These are phyloP conservation scores for Ephydatia muelleri DNA, from an alignment of 37 sponge, comb jelly and placozoan genomes.

Conservation along the genomic window DNA sequence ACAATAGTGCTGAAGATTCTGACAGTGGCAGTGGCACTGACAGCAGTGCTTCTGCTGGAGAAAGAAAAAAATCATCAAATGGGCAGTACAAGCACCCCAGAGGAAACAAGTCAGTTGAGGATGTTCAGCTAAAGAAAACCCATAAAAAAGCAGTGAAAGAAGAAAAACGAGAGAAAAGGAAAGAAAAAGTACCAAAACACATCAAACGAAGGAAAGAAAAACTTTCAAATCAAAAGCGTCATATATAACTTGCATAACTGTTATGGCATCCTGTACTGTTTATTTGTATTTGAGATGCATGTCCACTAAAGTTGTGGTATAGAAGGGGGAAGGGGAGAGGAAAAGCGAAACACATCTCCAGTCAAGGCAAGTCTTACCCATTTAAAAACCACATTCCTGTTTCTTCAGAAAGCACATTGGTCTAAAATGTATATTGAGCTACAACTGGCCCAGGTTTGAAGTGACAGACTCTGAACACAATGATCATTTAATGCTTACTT, in stretches of 20 bases:
- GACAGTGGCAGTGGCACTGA: not conserved
- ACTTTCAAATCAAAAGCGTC: constrained; percentile 24
- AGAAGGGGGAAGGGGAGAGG: not conserved
- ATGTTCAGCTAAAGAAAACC: constrained; percentile 27
- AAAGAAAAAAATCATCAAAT: not conserved
- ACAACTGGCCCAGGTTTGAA: too few relatives aligned
- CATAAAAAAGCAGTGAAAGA: constrained; percentile 91
- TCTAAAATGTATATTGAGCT: not conserved
- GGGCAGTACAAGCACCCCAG: constrained; percentile 36
- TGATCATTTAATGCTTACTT: too few relatives aligned
- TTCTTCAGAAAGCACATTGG: not conserved
- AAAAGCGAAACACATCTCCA: not conserved
- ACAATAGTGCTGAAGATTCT: not conserved
- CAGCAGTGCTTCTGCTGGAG: not conserved
- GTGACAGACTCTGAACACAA: too few relatives aligned
- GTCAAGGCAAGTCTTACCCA: not conserved
- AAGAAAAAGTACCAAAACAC: constrained; percentile 86
- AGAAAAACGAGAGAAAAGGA: constrained; percentile 82
- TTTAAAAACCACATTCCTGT: not conserved
- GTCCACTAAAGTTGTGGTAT: not conserved
- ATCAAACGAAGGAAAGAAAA: constrained; percentile 89
- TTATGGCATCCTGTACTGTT: not conserved
- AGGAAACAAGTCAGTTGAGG: constrained; percentile 30
- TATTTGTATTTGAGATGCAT: not conserved
- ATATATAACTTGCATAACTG: not conserved